Percentiles rank a stretch among this genome's conserved stretches.
Conservation (phyloP, 2,888 invertebrate species). For the Isoperla grammatica region DNA sequence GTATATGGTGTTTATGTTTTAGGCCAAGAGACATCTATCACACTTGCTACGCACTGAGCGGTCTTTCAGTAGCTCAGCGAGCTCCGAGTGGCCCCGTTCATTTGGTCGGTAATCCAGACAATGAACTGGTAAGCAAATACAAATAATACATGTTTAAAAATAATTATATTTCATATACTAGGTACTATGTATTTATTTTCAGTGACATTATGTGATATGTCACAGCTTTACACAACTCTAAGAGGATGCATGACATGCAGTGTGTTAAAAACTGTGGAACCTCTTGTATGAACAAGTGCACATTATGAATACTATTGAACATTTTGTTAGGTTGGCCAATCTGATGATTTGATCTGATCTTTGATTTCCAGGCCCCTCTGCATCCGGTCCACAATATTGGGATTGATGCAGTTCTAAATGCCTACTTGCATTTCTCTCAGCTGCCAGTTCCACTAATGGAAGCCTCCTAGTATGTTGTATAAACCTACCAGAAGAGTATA, state of each 20-base stretch:
- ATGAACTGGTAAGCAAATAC: constrained; percentile 58
- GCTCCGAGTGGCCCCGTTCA: constrained; percentile 35
- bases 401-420: constrained; percentile 54
- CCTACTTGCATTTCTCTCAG: constrained; percentile 45
- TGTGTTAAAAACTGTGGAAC: no score
- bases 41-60: constrained; percentile 94
- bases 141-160: not conserved
- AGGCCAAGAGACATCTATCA: constrained; percentile 91
- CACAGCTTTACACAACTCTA: no score
- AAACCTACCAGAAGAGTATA: no score
- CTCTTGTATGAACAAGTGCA: no score
- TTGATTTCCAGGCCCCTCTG: constrained; percentile 52
- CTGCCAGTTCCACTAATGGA: constrained; percentile 30
- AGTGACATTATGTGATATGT: no score
- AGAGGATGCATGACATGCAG: no score
- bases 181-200: not conserved
- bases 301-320: no score
- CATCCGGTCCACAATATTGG: constrained; percentile 82
- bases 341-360: no score
- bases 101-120: constrained; percentile 60
- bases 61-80: constrained; percentile 89
- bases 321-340: no score
- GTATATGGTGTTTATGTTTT: constrained; percentile 42
- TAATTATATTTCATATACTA: not conserved
- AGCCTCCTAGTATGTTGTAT: no score